Conservation (phyloP, 1,140 invertebrate genomes). For the Lycorma delicatula region DNA sequence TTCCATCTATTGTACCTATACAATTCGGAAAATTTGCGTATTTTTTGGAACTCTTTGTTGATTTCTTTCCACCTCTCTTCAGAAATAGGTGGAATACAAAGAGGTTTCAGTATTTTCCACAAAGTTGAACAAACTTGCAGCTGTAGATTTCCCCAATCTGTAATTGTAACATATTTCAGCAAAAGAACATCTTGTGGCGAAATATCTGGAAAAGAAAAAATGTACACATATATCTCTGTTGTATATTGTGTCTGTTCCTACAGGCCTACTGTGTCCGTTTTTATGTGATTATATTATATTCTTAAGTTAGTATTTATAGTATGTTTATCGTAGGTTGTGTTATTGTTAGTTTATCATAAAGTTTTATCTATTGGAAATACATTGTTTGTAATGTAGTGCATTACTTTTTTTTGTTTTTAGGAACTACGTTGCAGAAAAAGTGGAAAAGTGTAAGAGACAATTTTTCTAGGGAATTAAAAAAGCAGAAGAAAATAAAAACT, state of each 20-base stretch:
- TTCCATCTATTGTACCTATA: too few species aligned
- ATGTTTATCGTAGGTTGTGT: too few species aligned
- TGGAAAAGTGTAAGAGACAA: constrained; percentile 1
- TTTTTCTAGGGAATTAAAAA: background rate
- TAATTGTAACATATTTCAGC: constrained; percentile 25
- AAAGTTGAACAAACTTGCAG: constrained; percentile 4
- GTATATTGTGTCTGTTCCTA: too few species aligned
- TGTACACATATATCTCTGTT: too few species aligned
- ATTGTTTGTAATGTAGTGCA: too few species aligned
- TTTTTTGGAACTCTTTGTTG: too few species aligned
- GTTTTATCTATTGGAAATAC: too few species aligned
- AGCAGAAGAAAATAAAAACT: constrained; percentile 1
- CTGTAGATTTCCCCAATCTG: constrained; percentile 23
- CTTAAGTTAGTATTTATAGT: too few species aligned
- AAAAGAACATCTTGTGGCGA: constrained; percentile 25
- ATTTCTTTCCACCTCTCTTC: constrained; percentile 9
- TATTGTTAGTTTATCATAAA: too few species aligned
- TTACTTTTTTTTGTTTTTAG: background rate
- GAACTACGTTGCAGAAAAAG: constrained; percentile 2
- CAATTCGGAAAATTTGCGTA: too few species aligned
- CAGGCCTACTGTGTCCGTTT: too few species aligned
- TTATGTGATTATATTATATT: too few species aligned
- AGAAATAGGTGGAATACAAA: constrained; percentile 2
- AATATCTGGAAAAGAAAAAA: constrained; percentile 25
- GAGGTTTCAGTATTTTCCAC: constrained; percentile 7